Evolutionary conservation across 2,888 invertebrate species (phyloP).

Genomic region (Drosophila merina): DNA sequence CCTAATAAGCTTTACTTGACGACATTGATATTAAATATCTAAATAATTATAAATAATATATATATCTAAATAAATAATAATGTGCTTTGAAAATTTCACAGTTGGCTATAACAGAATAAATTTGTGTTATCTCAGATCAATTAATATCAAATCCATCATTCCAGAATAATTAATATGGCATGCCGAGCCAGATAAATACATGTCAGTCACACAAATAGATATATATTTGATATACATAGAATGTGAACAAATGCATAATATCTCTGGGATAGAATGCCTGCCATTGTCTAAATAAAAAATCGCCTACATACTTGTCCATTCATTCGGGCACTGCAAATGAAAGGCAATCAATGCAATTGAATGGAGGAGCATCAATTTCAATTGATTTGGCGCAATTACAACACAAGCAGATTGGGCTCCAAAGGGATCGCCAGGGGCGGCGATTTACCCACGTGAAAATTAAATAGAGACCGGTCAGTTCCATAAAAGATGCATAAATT

Average conservation of each 20-base stretch:
- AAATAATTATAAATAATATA: too few species aligned
- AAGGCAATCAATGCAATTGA: slow-evolving; percentile 55
- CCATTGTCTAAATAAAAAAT: slow-evolving; percentile 4
- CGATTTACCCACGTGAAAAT: slow-evolving; percentile 32
- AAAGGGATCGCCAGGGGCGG: slow-evolving; percentile 9
- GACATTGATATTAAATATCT: neutral
- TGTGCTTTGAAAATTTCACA: slow-evolving; percentile 6
- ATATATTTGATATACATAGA: slow-evolving; percentile 7
- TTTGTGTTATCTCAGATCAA: slow-evolving; percentile 3
- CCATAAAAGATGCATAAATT: slow-evolving; percentile 55
- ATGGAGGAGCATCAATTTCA: slow-evolving; percentile 56
- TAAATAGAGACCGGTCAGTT: slow-evolving; percentile 17
- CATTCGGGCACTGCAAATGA: slow-evolving; percentile 23
- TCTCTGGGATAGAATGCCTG: slow-evolving; percentile 3
- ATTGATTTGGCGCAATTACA: slow-evolving; percentile 57
- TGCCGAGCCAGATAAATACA: slow-evolving; percentile 15
- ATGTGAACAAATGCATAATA: slow-evolving; percentile 3
- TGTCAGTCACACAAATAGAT: neutral
- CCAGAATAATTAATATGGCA: slow-evolving; percentile 14
- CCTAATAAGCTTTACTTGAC: neutral
- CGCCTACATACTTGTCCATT: slow-evolving; percentile 7
- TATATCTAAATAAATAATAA: neutral
- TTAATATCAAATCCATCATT: slow-evolving; percentile 17
- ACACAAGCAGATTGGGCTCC: slow-evolving; percentile 25
- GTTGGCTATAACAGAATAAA: slow-evolving; percentile 11